phyloP scores from a whole-genome alignment of 2,888 invertebrate species.

The Uropetala carovei region DNA sequence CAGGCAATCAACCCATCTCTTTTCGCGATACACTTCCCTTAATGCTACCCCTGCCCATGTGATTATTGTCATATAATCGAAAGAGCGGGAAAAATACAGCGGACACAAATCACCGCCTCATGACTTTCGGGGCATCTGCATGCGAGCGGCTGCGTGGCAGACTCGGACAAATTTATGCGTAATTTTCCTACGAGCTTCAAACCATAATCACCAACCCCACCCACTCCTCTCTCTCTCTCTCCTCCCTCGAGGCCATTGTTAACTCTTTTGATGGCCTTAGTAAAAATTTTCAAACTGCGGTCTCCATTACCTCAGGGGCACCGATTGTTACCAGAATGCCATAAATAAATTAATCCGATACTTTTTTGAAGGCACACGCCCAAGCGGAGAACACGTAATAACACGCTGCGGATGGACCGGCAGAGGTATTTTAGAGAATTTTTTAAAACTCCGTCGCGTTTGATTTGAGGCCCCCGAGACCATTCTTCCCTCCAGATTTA shows the following conservation, averaged over 20 bases:
- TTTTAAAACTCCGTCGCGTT: background rate
- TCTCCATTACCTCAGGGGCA: conserved; percentile 31
- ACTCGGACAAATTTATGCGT: conserved; percentile 54
- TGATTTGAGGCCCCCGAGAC: background rate
- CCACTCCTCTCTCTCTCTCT: background rate
- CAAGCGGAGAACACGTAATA: conserved; percentile 52
- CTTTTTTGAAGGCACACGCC: conserved; percentile 59
- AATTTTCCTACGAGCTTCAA: conserved; percentile 40
- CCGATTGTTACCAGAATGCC: conserved; percentile 51
- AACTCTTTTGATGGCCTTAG: conserved; percentile 54
- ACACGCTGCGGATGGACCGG: conserved; percentile 34
- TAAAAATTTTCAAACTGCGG: conserved; percentile 52
- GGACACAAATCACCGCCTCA: conserved; percentile 40
- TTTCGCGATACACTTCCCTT: background rate
- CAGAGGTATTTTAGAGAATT: conserved; percentile 41
- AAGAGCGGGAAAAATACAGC: conserved; percentile 33
- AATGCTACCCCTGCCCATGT: conserved; percentile 44
- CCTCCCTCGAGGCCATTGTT: conserved; percentile 49
- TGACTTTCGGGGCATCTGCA: conserved; percentile 54
- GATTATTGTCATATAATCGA: conserved; percentile 58
- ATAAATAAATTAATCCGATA: conserved; percentile 62
- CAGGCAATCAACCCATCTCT: conserved; percentile 14
- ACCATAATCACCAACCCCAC: conserved; percentile 41
- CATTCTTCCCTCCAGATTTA: background rate
- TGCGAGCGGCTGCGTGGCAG: conserved; percentile 21